Evolutionary conservation across 1,140 invertebrate genomes (phyloP), one percentile per base, ranked within the genome.

Genomic region (Apis laboriosa): DNA sequence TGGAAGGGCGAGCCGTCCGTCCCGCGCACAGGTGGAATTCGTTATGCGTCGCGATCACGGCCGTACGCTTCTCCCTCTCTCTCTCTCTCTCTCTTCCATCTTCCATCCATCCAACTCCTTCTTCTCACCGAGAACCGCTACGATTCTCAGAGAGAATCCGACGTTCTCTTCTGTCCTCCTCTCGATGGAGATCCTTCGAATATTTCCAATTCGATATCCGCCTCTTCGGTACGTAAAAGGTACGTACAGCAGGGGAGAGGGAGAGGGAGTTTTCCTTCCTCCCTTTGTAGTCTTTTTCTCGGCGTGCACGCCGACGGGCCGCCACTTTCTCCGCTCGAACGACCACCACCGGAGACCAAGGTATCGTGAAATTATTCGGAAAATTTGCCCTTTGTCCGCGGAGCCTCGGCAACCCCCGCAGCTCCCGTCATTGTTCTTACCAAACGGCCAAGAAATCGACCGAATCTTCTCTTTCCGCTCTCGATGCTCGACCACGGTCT

Each of bases 291-390:
- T 61, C 77, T 88, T 84, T 77, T 86, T 7, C 21, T 61, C 71
- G 8, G 53, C 71, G 34, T 34, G 34, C 34, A 34, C 70, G 68
- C 70, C 63, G 68, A 19, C 72, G 19, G 58, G 84, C 58, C 85
- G 67, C 73, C 15, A 77, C 77, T 89, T 85, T 77, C 85, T 90
- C 80, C 87, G 89, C 80, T 84, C 88, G 88, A 90, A 17, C 61
- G 88, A 89, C 63, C 76, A 76, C 28, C 75, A 43, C 34, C 34
- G 4, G 61, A 64, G 56, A 68, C 55, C 55, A 80, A 81, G 77
- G 82, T 73, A 61, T 84, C 66, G 90, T 91, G 83, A 92, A 91
- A 93, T 93, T 92, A 92, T 92, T 92, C 88, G 90, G 91, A 90
- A 92, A 90, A 90, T 89, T 84, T 85, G 75, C 83, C 84, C 90